Evolutionary conservation across 2,888 invertebrate species (phyloP), one percentile per base, ranked within the genome.

Genomic region (Priocnemis perturbator): DNA sequence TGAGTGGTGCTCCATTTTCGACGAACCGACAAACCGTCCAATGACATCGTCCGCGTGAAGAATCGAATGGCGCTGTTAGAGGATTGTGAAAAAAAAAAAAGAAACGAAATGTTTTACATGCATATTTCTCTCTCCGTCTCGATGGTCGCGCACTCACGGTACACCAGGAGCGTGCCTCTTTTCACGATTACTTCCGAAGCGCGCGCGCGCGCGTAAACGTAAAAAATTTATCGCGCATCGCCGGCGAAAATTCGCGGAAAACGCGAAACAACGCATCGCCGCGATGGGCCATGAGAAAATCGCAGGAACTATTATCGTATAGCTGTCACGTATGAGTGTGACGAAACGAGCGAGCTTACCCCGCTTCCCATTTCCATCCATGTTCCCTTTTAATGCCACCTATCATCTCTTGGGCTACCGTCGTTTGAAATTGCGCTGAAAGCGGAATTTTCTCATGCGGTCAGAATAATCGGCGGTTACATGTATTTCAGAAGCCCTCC

Each of bases 151-250:
- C 2, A 2, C 14, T 19, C 7, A 17, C 17, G 50, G 15, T n/a
- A 47, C 15, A n/a, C 47, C 47, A 3, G 5, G n/a, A 11, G n/a
- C 50, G 50, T 17, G 17, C 50, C 17, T 5, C 50, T 50, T 50
- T 9, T 50, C 9, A 50, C 17, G 37, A 37, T 37, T 37, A 37
- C 37, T 11, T 37, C 47, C 50, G 50, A 4, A 2, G n/a, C 19
- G 17, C 17, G 19, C 17, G 17, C 19, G 5, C 50, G 9, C n/a
- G 26, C 26, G 55, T 23, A 11, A 23, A 5, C 55, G 55, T 55
- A 55, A 55, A 55, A 55, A 55, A 50, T 50, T 50, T 50, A 50
- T 50, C 50, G 50, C 50, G 19, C 50, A 9, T 17, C 17, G 50
- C 26, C 26, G 26, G 26, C 17, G 50, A 19, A 50, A 19, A 50